phyloP scores from a whole-genome alignment of 2,113 vertebrate species.

The Corythoichthys intestinalis region DNA sequence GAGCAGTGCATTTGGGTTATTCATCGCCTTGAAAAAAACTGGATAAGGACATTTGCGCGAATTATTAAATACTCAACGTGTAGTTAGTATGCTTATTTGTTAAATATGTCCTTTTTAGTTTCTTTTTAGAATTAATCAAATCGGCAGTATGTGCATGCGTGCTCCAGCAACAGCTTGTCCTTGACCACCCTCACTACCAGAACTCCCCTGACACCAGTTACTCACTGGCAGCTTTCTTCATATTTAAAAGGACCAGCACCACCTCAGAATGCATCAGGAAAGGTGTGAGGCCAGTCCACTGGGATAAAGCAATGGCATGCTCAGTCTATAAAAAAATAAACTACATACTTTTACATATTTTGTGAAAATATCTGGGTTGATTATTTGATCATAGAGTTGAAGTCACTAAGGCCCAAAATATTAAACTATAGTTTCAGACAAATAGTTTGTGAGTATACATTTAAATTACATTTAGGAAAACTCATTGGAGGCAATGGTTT shows the following conservation, averaged over 20 bases:
- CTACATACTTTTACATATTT: neutral
- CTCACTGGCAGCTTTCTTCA: constrained; percentile 71
- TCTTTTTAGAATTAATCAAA: neutral
- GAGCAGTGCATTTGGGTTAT: neutral
- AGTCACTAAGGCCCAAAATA: neutral
- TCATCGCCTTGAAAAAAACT: neutral
- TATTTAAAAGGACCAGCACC: constrained; percentile 80
- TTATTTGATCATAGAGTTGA: neutral
- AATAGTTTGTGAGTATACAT: neutral
- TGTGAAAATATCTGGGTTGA: neutral
- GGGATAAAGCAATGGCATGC: neutral
- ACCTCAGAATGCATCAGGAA: constrained; percentile 73
- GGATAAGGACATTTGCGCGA: neutral
- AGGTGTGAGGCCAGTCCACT: constrained; percentile 78
- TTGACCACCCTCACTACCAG: constrained; percentile 79
- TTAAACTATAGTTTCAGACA: neutral
- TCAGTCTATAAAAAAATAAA: neutral
- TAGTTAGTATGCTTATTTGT: neutral
- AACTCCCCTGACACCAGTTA: constrained; percentile 77
- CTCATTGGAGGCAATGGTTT: neutral
- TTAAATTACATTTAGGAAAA: neutral
- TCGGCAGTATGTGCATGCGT: constrained; percentile 4
- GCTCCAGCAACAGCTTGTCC: constrained; percentile 70
- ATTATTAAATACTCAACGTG: neutral
- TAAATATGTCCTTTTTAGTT: neutral